Base-by-base conservation (phyloP, 2,888 invertebrate species). In the Tromatobia lineatoria region DNA sequence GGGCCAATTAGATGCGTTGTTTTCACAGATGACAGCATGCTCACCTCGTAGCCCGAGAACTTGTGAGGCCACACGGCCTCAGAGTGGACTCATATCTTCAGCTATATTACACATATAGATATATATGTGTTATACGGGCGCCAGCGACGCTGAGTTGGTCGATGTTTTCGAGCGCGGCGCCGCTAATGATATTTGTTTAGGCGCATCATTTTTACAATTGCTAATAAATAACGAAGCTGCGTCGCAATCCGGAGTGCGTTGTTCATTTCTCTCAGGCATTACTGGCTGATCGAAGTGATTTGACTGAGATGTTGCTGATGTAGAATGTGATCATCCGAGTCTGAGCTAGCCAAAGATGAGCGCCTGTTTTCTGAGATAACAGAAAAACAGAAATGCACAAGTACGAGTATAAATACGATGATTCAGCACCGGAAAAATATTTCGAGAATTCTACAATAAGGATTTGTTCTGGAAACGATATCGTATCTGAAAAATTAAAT, bases 11-110 rank as follows among this genome's bases (percentile, higher is more conserved):
- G 81, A 87, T 86, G 87, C 85, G 88, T 88, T 93, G 93, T 93
- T 93, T 93, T 92, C 89, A 92, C 92, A 93, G 93, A 92, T 92
- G 93, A 91, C 91, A 81, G 71, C 66, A 87, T 85, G 85, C 84
- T 83, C 87, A 86, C 80, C 34, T 38, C 59, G 47, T 34, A 29
- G 57, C 47, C n/a, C 29, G n/a, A 47, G 75, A 45, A 52, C 10
- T 61, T 64, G 61, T 34, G 61, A 61, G 61, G 64, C 59, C 61
- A 61, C 34, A 38, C 64, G 38, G 34, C 50, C 66, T 23, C 13
- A 15, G 38, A 42, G 64, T 76, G 66, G 42, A 54, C 64, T 66
- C 61, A 18, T 75, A 50, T 75, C 50, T 23, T 25, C 13, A 15
- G 50, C 50, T 50, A 38, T 50, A 54, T 54, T 3, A 25, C 4